Evolutionary conservation across 2,113 vertebrate species (phyloP), one percentile per base, ranked within the genome.

Genomic region (Edolisoma coerulescens): DNA sequence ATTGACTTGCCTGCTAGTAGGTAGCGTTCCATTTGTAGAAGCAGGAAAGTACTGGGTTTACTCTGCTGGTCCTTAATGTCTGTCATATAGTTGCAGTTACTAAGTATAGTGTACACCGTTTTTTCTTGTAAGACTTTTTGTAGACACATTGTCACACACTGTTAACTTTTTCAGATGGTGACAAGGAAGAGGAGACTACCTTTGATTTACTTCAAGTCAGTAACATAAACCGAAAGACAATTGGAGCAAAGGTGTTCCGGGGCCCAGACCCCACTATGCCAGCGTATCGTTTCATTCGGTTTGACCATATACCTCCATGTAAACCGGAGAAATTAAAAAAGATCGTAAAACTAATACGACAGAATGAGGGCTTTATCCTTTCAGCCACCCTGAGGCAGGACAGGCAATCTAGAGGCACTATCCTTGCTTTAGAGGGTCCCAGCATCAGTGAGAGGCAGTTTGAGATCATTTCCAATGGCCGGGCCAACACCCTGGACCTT

Each of bases 171-270:
- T 70, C 96, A 99, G 99, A 99, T 96, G 98, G 94, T 21, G 97
- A 98, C 74, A 98, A 97, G 95, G 98, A 98, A 59, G 98, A 99
- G 18, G 98, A 99, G 91, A 97, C 96, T 3, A 91, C 96, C 35
- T 99, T 99, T 74, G 98, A 99, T 97, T 98, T 99, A 88, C 99
- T 99, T 96, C 98, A 98, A 87, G 94, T 99, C 97, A 99, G 99
- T 97, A 98, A 98, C 80, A 99, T 99, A 96, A 99, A 98, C 91
- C 98, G 99, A 69, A 99, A 98, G 96, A 99, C 99, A 54, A 87
- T 99, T 30, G 99, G 99, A 69, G 99, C 98, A 95, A 99, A 99
- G 97, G 97, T 98, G 92, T 99, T 99, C 96, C 98, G 99, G 68
- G 99, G 99, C 45, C 99, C 98, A 6, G 98, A 99, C 95, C 98